Base-by-base conservation (phyloP, 2,797 vertebrate species). In the Neoniphon sammara region DNA sequence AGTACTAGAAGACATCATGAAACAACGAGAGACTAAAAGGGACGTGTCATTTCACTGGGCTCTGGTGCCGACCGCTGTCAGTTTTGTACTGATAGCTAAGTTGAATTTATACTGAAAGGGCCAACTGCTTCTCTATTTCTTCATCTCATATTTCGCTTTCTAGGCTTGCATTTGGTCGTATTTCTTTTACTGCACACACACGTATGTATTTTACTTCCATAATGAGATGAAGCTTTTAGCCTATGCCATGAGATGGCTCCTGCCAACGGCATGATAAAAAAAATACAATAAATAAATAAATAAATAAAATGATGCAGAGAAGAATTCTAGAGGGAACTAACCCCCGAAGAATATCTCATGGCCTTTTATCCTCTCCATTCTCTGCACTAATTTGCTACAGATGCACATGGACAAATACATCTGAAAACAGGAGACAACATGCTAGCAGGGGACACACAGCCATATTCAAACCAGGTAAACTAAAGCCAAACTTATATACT, bases 171-270 rank as follows among this genome's bases (percentile, higher is more conserved):
- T 69, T 75, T 9, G 47, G 20, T 79, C 0, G 54, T 55, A 42
- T 70, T 66, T 74, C 0, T 17, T 50, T 61, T 15, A 30, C 30
- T 70, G 15, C 20, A 39, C 30, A 47, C 23, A 39, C 8, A 9
- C 0, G 3, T 21, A 50, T 42, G 55, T 66, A 57, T 30, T 30
- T 57, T 0, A 62, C 65, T 66, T 67, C 1, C 60, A 66, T 78
- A 74, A 78, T 58, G 65, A 52, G 42, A 70, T 60, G 2, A 64
- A 54, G 61, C 65, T 65, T 21, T 75, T 34, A 62, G 63, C 20
- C 7, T 18, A 68, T 14, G 17, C 5, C 31, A 53, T 62, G 47
- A 2, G 47, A 30, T n/a, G 18, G n/a, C 44, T 18, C 61, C 50
- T 42, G 10, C 5, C 20, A 20, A 66, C 2, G 12, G 11, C 23